Base-by-base conservation (phyloP, 1,140 invertebrate species). In the Drosophila sp. region DNA sequence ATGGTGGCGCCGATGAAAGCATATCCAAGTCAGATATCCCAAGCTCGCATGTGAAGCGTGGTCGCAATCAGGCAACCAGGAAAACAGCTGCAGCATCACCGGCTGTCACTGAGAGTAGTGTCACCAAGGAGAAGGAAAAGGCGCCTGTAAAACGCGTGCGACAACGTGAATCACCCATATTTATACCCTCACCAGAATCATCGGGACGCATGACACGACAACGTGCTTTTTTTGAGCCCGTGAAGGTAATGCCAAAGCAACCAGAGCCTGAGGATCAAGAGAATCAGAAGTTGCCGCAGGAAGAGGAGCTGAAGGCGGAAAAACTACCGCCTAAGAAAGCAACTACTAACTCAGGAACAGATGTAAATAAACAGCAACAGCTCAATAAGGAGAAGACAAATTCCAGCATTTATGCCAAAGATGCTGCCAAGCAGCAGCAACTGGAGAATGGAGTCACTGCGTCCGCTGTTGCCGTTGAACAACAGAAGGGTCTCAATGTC, bases 201-300 rank as follows among this genome's bases (percentile, higher is more conserved):
- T 90, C 87, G 0, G 90, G 90, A 0, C 90, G 90, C 6, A 91
- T 91, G 90, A 91, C 90, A 29, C 62, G 90, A 34, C 90, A 91
- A 57, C 70, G 90, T 9, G 90, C 90, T 58, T 91, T 91, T 76
- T 91, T 91, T 77, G 90, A 91, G 64, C 90, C 90, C 0, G 90
- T 91, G n/a, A 91, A 91, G 69, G 90, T 91, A 32, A 51, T 64
- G 9, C 89, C 84, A 9, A 80, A 75, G 16, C 51, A 77, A 4
- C 16, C 46, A 6, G 43, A 48, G 0, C 8, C 27, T 0, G 51
- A 43, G 1, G 51, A 38, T 5, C 7, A 36, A 41, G 38, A 38
- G 18, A 61, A 63, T 13, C 45, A 70, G 56, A 21, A 48, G 14
- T 2, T 29, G 9, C 41, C 57, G 25, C 38, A 43, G 6, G 67